These are phyloP conservation scores for Acrobasis repandana DNA, from an alignment of 2,888 invertebrate genomes.

Conservation along the genomic window DNA sequence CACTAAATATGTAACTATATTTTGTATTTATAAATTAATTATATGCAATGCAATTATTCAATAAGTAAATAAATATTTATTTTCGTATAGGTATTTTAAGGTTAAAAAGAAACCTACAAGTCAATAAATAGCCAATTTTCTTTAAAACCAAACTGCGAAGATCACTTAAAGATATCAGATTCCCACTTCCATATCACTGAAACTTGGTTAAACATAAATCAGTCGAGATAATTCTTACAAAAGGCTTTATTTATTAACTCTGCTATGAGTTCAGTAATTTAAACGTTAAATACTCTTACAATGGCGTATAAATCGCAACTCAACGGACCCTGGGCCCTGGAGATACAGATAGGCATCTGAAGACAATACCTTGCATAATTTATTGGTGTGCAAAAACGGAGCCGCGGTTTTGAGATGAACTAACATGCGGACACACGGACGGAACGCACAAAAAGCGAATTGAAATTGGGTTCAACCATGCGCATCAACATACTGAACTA, in stretches of 20 bases:
- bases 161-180: not conserved
- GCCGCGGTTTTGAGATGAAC: constrained; percentile 38
- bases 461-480: not conserved
- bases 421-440: constrained; percentile 30
- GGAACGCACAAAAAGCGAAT: not conserved
- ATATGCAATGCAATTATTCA: too few species aligned
- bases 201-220: not conserved
- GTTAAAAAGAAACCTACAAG: too few species aligned
- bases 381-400: constrained; percentile 68
- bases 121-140: too few species aligned
- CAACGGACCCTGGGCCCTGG: constrained; percentile 46
- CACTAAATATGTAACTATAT: too few species aligned
- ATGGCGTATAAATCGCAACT: constrained; percentile 19
- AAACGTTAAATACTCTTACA: constrained; percentile 12
- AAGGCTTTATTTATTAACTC: constrained; percentile 12
- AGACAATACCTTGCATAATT: constrained; percentile 75
- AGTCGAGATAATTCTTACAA: constrained; percentile 1
- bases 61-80: too few species aligned
- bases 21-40: too few species aligned
- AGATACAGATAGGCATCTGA: constrained; percentile 65
- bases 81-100: too few species aligned
- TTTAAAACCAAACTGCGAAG: not conserved
- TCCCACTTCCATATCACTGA: not conserved
- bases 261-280: constrained; percentile 7
- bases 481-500: not conserved